Evolutionary conservation across 2,888 invertebrate species (phyloP).

Genomic region (Agrochola litura): DNA sequence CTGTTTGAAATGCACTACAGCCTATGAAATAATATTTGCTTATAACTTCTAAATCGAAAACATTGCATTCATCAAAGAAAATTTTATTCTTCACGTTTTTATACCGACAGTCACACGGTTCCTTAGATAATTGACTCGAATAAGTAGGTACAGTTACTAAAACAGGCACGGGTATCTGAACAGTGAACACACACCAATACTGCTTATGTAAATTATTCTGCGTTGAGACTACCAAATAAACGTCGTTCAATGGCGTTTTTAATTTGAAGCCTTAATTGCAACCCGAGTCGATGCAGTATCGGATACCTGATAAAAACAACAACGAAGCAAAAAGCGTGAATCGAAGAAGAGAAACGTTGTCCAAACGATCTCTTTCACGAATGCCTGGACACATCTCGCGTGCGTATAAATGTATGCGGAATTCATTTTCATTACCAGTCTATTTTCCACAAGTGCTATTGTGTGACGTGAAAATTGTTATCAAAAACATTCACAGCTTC

Average conservation of each 20-base stretch:
- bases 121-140: conserved; percentile 28
- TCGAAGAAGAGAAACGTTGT: conserved; percentile 82
- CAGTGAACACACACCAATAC: conserved; percentile 28
- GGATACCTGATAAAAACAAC: conserved; percentile 64
- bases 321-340: conserved; percentile 62
- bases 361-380: conserved; percentile 87
- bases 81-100: conserved; percentile 24
- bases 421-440: conserved; percentile 90
- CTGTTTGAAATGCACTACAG: conserved; percentile 13
- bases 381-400: conserved; percentile 87
- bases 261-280: conserved; percentile 65
- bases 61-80: conserved; percentile 18
- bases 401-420: conserved; percentile 90
- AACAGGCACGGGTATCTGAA: conserved; percentile 17
- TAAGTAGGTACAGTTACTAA: conserved; percentile 16
- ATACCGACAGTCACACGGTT: conserved; percentile 15
- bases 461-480: conserved; percentile 83
- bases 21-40: conserved; percentile 13
- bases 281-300: conserved; percentile 57
- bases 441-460: conserved; percentile 83
- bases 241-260: conserved; percentile 53
- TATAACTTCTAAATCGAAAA: conserved; percentile 8
- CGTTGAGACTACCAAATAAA: conserved; percentile 41
- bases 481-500: conserved; percentile 79
- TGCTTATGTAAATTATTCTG: conserved; percentile 36